Evolutionary conservation across 2,797 vertebrate genomes (phyloP), one percentile per base, ranked within the genome.

Genomic region (Mormyrops boulengeri): DNA sequence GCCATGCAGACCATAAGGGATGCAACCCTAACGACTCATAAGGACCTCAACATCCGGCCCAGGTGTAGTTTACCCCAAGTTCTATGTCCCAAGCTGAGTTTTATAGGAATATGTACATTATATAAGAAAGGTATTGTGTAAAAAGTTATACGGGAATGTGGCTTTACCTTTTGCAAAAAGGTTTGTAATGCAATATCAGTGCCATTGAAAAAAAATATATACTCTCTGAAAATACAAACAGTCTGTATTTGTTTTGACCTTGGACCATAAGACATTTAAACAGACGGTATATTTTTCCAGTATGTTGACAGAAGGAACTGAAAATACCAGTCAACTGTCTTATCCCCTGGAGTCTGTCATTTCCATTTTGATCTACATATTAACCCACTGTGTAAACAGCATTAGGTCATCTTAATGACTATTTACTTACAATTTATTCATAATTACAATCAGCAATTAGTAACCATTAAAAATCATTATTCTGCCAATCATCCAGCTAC

Each of bases 41-140:
- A 92, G 95, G 94, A 94, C 94, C 30, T 73, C 19, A 95, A 95
- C 95, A 95, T 95, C 85, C 92, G 93, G 93, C 93, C 93, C 93
- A 95, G 91, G 94, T 62, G 85, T 84, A 52, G 69, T 88, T 66
- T 44, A 73, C 14, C 85, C 47, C 47, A 90, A 90, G 14, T 87
- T 77, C 90, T 90, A 90, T 88, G 92, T 91, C 86, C 87, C 88
- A 91, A 89, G 91, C 62, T 88, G 91, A 89, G 52, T 52, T 89
- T 90, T 87, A 88, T 85, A 69, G 87, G 66, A 57, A 89, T 34
- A 90, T 69, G 88, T 91, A 34, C 80, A 89, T 91, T 90, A 73
- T 44, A 89, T 90, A 84, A 44, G 26, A 90, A 53, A 62, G 47
- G 73, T 44, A 50, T 41, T 86, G 53, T 62, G 88, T 41, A 87